Evolutionary conservation across 2,113 vertebrate species (phyloP).

Genomic region (Daubentonia madagascariensis): DNA sequence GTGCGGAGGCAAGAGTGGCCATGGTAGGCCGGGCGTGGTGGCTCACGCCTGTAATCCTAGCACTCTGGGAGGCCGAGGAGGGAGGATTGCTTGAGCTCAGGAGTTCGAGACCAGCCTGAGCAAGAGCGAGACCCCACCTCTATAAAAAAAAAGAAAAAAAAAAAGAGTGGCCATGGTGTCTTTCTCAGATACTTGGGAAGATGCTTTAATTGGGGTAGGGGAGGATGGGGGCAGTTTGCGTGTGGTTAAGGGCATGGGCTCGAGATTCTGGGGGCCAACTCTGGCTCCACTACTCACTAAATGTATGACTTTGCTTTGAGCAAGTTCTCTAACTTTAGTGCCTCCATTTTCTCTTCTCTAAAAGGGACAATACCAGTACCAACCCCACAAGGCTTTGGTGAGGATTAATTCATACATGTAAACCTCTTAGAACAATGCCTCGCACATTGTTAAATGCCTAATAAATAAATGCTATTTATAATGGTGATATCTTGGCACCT

Average conservation of each 20-base stretch:
- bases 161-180: neutral
- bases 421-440: neutral
- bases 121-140: too few species aligned
- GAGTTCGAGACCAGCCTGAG: too few species aligned
- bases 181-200: neutral
- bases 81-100: too few species aligned
- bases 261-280: neutral
- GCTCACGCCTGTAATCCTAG: too few species aligned
- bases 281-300: neutral
- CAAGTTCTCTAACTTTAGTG: neutral
- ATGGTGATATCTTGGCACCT: neutral
- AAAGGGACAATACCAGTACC: neutral
- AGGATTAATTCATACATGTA: neutral
- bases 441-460: neutral
- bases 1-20: neutral
- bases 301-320: neutral
- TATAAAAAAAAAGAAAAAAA: too few species aligned
- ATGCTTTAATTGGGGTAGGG: neutral
- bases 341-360: neutral
- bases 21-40: too few species aligned
- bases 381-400: too few species aligned
- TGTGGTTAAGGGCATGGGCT: neutral
- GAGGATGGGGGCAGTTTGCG: accelerated
- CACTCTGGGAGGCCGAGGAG: too few species aligned
- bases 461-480: neutral